Evolutionary conservation across 2,888 invertebrate species (phyloP).

Genomic region (Conus canariensis): DNA sequence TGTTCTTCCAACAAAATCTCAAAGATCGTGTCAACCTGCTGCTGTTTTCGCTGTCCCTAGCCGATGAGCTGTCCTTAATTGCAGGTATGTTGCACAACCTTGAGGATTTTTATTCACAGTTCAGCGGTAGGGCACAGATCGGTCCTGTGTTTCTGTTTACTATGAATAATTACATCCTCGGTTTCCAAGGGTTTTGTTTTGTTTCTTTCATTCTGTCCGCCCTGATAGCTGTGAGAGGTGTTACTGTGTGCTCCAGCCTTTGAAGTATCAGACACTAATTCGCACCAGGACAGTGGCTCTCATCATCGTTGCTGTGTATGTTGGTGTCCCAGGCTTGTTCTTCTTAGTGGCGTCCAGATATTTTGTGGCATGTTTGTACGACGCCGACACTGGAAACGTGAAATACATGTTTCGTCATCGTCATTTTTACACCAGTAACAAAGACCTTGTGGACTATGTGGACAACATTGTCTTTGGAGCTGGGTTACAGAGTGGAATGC

Average conservation of each 20-base stretch:
- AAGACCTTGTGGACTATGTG: not conserved
- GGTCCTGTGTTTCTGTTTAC: not conserved
- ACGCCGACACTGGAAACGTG: not conserved
- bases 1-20: not conserved
- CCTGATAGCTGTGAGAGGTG: not conserved
- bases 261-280: not conserved
- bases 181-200: not conserved
- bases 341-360: not conserved
- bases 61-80: not conserved
- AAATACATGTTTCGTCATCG: not conserved
- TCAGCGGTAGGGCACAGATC: not conserved
- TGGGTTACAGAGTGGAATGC: not conserved
- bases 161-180: not conserved
- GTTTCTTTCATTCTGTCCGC: not conserved
- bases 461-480: not conserved
- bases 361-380: not conserved
- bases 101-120: not conserved
- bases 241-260: not conserved
- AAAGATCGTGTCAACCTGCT: conserved; percentile 20
- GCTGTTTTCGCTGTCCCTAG: not conserved
- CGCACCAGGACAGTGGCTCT: not conserved
- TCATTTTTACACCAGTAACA: not conserved
- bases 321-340: not conserved
- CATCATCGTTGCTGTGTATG: not conserved
- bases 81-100: not conserved